Evolutionary conservation across 2,797 vertebrate genomes (phyloP), one percentile per base, ranked within the genome.

Genomic region (Cichlasoma orientale): DNA sequence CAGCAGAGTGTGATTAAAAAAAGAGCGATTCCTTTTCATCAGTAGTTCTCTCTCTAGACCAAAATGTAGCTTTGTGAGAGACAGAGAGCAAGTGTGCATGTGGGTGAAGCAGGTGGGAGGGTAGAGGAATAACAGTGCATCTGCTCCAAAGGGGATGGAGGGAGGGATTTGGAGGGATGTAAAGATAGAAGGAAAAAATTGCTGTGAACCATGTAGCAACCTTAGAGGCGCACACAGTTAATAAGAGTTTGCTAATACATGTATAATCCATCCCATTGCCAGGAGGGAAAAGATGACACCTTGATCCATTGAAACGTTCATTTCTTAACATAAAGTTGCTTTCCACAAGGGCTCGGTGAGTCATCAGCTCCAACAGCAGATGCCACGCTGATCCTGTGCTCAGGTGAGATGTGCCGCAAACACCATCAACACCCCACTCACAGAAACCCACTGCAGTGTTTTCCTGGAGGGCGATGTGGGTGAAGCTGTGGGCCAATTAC

Each of bases 81-180:
- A 91, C 86, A 77, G 86, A 79, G 88, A 90, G 88, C 80, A 82
- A 84, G 85, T 87, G 82, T 88, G 66, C 66, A 87, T 88, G 92
- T 94, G 92, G 91, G 91, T 91, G 92, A 91, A 90, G 80, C 82
- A 91, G 83, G 92, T 94, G 92, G 92, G 92, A 94, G 89, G 92
- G 85, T 77, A 89, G 89, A 89, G 84, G 85, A 91, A 92, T 87
- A 93, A 91, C 90, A 91, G 89, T 92, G 73, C 90, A 92, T 92
- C 88, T 93, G 90, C 83, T 88, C 88, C 41, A 21, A 87, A 77
- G 21, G 75, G 27, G 73, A 63, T 29, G 25, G 73, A 82, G 55
- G 36, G 47, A 70, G 56, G 77, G 70, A 84, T 69, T 61, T 78
- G 59, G 72, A 88, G 47, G 23, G 54, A 83, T 69, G 72, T 74